Evolutionary conservation across 2,113 vertebrate genomes (phyloP).

Genomic region (Cebus imitator): DNA sequence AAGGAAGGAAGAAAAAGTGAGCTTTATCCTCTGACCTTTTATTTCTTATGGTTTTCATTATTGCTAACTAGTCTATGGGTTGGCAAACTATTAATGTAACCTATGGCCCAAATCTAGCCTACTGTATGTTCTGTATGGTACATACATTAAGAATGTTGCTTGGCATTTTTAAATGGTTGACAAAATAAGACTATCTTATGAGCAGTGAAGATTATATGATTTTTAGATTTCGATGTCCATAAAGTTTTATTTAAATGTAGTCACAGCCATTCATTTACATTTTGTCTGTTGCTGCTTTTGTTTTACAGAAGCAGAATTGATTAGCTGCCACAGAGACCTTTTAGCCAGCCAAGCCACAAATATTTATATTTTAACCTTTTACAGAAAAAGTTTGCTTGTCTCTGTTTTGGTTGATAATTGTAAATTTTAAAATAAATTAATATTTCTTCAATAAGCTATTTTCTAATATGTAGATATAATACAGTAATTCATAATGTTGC

Average conservation of each 20-base stretch:
- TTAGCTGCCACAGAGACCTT: neutral
- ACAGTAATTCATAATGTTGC: neutral
- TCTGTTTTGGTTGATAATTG: neutral
- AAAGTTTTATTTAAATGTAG: neutral
- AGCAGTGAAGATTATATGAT: neutral
- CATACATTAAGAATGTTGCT: neutral
- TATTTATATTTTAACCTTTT: neutral
- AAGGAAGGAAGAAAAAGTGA: neutral
- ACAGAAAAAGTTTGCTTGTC: neutral
- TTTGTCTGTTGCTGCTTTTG: neutral
- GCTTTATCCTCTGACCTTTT: neutral
- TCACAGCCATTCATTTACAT: neutral
- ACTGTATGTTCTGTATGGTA: neutral
- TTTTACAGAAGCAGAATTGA: neutral
- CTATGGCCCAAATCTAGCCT: neutral
- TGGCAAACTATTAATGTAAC: neutral
- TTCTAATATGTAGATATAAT: constrained; percentile 27
- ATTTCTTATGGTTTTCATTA: neutral
- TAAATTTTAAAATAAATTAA: neutral
- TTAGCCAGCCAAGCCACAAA: neutral
- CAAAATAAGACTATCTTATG: neutral
- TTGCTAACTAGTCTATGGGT: neutral
- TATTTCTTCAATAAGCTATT: neutral
- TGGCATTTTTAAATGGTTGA: neutral
- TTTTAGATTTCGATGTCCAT: neutral